Evolutionary conservation across 92 coral and sea anemone species (phyloP).

Genomic region (Anthopleura xanthogrammica): DNA sequence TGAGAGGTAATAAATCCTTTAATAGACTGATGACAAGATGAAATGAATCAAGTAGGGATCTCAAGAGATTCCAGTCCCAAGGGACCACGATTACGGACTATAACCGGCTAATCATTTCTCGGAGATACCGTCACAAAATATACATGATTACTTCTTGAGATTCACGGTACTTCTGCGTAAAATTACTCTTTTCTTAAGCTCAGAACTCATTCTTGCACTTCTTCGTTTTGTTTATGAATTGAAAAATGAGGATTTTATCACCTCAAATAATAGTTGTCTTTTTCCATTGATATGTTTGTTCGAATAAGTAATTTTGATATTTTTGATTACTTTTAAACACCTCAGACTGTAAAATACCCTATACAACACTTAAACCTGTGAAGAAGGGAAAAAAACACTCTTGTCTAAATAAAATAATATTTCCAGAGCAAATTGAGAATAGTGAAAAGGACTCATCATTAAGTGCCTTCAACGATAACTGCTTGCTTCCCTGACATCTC

Average conservation of each 20-base stretch:
- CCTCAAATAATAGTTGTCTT: no score
- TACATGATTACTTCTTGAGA: background rate
- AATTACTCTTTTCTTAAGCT: background rate
- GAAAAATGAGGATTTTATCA: no score
- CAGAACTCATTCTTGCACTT: no score
- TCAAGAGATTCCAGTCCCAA: constrained; percentile 8
- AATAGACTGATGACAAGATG: constrained; percentile 14
- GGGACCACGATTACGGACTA: background rate
- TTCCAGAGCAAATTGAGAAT: background rate
- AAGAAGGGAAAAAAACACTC: background rate
- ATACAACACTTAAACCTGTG: no score
- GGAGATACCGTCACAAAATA: background rate
- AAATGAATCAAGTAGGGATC: constrained; percentile 2
- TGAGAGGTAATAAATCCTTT: constrained; percentile 9
- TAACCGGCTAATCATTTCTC: background rate
- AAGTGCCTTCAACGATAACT: constrained; percentile 1
- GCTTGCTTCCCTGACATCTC: constrained; percentile 3
- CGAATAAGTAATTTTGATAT: no score
- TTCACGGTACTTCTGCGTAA: background rate
- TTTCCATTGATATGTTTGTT: no score
- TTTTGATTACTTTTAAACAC: no score
- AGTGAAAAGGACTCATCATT: background rate
- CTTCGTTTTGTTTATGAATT: no score
- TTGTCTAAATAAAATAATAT: background rate
- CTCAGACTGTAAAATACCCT: no score